A percentile compares a stretch with the other conserved stretches of the same genome.
Evolutionary conservation across 2,113 vertebrate genomes (phyloP).

Genomic region (Sebastes schlegelii): DNA sequence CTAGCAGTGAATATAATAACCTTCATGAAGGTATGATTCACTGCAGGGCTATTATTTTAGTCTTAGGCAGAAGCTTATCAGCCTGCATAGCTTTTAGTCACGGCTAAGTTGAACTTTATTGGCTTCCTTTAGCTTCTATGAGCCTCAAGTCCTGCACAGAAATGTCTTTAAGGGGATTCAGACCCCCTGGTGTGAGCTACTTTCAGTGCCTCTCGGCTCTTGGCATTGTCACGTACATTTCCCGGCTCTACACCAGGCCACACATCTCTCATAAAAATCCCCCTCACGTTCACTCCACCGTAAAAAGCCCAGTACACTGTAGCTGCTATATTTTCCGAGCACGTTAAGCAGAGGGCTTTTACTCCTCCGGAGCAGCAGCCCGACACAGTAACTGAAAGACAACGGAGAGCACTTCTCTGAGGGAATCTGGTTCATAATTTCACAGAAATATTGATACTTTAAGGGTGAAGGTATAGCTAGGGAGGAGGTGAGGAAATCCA

Average conservation of each 20-base stretch:
- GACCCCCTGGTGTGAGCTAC: conserved; percentile 15
- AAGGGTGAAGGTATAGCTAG: background rate
- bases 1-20: background rate
- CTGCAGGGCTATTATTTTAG: background rate
- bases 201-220: background rate
- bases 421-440: conserved; percentile 31
- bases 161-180: conserved; percentile 9
- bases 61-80: conserved; percentile 9
- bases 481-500: conserved; percentile 2
- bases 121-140: background rate
- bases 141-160: conserved; percentile 2
- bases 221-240: conserved; percentile 25
- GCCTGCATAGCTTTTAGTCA: conserved; percentile 4
- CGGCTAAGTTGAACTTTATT: conserved; percentile 14
- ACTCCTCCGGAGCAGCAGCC: conserved; percentile 1
- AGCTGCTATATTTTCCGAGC: conserved; percentile 60
- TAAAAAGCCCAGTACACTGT: conserved; percentile 34
- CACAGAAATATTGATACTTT: conserved; percentile 26
- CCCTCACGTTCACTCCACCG: conserved; percentile 12
- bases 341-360: conserved; percentile 52
- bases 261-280: conserved; percentile 44
- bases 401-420: conserved; percentile 1
- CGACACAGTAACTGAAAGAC: background rate
- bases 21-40: background rate
- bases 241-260: conserved; percentile 23